Evolutionary conservation across 2,113 vertebrate species (phyloP).

Genomic region (Plecotus auritus): DNA sequence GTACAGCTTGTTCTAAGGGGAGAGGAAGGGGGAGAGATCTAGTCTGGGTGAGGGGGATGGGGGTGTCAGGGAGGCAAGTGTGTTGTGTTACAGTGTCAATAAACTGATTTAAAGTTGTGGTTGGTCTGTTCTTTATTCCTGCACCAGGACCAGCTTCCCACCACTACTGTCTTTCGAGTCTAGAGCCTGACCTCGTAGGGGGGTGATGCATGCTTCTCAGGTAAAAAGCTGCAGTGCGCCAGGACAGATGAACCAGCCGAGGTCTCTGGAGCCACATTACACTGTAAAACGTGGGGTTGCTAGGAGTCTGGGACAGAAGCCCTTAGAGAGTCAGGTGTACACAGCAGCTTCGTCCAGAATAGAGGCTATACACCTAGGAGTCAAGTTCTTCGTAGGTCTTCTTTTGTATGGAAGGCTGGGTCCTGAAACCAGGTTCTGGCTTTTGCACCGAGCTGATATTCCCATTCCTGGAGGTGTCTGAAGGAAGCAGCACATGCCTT

Average conservation of each 20-base stretch:
- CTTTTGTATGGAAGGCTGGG: background rate
- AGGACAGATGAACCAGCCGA: background rate
- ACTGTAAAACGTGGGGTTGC: background rate
- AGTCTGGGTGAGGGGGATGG: conserved; percentile 34
- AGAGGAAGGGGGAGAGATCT: background rate
- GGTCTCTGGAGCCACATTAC: conserved; percentile 13
- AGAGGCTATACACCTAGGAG: background rate
- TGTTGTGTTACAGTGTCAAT: conserved; percentile 78
- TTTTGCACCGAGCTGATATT: background rate
- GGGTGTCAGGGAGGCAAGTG: conserved; percentile 46
- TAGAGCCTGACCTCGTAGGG: background rate
- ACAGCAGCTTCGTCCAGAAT: background rate
- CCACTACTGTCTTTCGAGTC: background rate
- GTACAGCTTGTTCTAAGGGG: conserved; percentile 43
- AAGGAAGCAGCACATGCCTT: background rate
- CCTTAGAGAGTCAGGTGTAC: background rate
- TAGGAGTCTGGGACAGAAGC: background rate
- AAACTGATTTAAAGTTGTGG: conserved; percentile 73
- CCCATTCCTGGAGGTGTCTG: background rate
- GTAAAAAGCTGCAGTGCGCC: background rate
- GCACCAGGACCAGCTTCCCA: background rate
- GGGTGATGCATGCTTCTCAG: background rate
- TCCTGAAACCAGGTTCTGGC: background rate
- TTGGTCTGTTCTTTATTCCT: conserved; percentile 50
- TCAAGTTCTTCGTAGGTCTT: background rate